Conservation (phyloP, 2,888 invertebrate genomes). For the Acanthosoma haemorrhoidale region DNA sequence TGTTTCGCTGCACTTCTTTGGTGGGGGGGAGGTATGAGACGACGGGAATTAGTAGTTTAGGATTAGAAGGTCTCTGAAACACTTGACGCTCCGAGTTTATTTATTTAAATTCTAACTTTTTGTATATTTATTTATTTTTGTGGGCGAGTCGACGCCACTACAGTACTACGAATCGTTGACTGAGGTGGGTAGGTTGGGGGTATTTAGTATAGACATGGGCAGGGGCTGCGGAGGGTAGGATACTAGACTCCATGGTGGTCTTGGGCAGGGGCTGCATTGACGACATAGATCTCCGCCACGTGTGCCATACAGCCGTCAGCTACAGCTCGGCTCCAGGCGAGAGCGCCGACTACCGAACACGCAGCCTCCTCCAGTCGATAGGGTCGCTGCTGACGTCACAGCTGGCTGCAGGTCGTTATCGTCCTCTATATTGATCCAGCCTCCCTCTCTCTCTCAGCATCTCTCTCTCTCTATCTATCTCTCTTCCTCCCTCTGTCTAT, state of each 20-base stretch:
- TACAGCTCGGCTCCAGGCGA: slow-evolving; percentile 5
- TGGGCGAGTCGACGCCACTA: too few species aligned
- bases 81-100: background rate
- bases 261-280: background rate
- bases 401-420: slow-evolving; percentile 38
- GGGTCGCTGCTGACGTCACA: slow-evolving; percentile 34
- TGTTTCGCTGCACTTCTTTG: too few species aligned
- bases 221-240: background rate
- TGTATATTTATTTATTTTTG: too few species aligned
- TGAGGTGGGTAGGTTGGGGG: too few species aligned
- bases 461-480: background rate
- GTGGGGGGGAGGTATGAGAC: background rate
- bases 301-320: background rate
- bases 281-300: background rate
- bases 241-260: background rate
- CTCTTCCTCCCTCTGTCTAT: background rate
- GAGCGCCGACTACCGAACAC: slow-evolving; percentile 5
- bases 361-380: slow-evolving; percentile 14
- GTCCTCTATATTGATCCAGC: slow-evolving; percentile 35
- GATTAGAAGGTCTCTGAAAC: background rate
- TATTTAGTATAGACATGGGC: too few species aligned
- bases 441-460: slow-evolving; percentile 19
- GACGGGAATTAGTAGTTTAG: background rate
- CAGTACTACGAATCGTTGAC: background rate
- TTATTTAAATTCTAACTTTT: too few species aligned